Evolutionary conservation across 2,888 invertebrate genomes (phyloP), one percentile per base, ranked within the genome.

Genomic region (Sinhomidia bicolor): DNA sequence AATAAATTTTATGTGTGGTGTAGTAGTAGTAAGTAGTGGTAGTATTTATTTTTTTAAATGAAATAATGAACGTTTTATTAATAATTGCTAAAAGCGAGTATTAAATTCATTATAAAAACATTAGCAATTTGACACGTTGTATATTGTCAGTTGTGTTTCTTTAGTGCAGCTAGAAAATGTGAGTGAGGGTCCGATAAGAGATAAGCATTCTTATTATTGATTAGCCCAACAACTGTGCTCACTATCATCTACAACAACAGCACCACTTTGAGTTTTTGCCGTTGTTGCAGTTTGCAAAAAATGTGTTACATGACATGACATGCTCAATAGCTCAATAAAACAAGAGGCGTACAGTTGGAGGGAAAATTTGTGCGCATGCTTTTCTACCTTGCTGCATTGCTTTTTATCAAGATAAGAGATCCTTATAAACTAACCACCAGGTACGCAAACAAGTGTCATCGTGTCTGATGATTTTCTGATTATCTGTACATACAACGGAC

Each of bases 391-490:
- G n/a, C n/a, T n/a, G 23, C 60, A 60, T 54, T 17, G 12, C 6
- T 26, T 26, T 3, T 26, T 12, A 23, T 60, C 23, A 60, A 20
- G 5, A 17, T 54, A 54, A 17, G 1, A 54, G 54, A 54, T 54
- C 54, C 7, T 17, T 54, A 1, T 54, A 6, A 54, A 17, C 17
- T 7, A 54, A 17, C 32, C 32, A 76, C 47, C n/a, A 71, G 41
- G 7, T 10, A 47, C 26, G 26, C 17, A 26, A 26, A 76, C 41
- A 71, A n/a, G 51, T 47, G 76, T 47, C 26, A 26, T 5, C 44
- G 14, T 71, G 36, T 44, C 20, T 44, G 36, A 41, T 32, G n/a
- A n/a, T n/a, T 65, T 41, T 74, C 74, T 71, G 71, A 62, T 62
- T 62, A 62, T 32, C 26, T n/a, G n/a, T 51, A 4, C 10, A 51